Percentiles rank a stretch among this genome's conserved stretches.
Conservation (phyloP, 1,140 invertebrate genomes). For the Agraylea sexmaculata region DNA sequence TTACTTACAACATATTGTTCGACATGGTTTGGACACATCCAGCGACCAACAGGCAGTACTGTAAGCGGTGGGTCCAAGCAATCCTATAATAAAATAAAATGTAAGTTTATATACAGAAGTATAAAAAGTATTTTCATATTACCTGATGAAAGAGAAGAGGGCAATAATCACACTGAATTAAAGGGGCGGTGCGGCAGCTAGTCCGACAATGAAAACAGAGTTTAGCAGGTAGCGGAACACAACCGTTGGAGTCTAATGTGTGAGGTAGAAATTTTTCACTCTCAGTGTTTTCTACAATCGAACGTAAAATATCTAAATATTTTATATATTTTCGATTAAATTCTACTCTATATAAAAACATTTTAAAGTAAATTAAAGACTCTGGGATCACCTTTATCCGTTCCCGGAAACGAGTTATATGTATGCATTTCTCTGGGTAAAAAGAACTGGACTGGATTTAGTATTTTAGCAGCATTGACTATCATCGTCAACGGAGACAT, state of each 20-base stretch:
- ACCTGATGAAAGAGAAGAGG: constrained; percentile 74
- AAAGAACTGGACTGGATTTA: constrained; percentile 84
- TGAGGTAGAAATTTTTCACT: constrained; percentile 33
- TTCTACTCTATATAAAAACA: too few species aligned
- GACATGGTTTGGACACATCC: constrained; percentile 96
- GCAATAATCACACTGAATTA: constrained; percentile 91
- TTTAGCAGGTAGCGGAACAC: constrained; percentile 71
- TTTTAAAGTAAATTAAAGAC: too few species aligned
- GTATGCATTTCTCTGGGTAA: constrained; percentile 68
- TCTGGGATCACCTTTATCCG: constrained; percentile 56
- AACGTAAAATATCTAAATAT: too few species aligned
- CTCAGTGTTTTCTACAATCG: constrained; percentile 10
- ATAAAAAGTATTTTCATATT: background rate
- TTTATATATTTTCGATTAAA: too few species aligned
- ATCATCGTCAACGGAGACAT: constrained; percentile 57
- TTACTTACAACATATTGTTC: constrained; percentile 71
- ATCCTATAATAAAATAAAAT: constrained; percentile 42
- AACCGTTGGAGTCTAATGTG: constrained; percentile 61
- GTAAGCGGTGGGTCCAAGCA: constrained; percentile 88
- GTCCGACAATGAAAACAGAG: constrained; percentile 73
- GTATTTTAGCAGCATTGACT: constrained; percentile 63
- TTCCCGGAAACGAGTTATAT: constrained; percentile 70
- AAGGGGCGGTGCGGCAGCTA: constrained; percentile 68
- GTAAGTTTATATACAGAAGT: constrained; percentile 1
- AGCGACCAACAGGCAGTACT: constrained; percentile 69